Evolutionary conservation across 2,888 invertebrate species (phyloP).

Genomic region (Euzetes globulus): DNA sequence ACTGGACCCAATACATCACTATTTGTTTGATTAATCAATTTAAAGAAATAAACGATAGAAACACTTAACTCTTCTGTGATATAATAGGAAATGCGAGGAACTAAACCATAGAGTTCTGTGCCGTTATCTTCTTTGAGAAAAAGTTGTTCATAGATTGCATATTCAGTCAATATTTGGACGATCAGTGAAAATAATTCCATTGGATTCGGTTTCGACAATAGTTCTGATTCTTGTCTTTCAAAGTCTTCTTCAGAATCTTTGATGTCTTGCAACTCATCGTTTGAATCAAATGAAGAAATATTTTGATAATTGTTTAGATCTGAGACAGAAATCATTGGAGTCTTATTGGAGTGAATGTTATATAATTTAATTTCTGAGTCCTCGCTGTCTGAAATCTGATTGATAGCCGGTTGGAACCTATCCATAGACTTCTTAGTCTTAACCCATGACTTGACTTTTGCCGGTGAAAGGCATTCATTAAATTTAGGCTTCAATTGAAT

Average conservation of each 20-base stretch:
- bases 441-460: conserved; percentile 30
- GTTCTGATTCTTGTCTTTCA: background rate
- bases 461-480: background rate
- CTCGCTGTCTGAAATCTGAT: conserved; percentile 20
- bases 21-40: background rate
- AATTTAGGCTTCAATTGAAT: background rate
- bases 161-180: conserved; percentile 27
- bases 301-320: background rate
- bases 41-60: conserved; percentile 1
- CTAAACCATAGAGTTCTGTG: background rate
- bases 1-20: background rate
- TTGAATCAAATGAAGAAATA: background rate
- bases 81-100: background rate
- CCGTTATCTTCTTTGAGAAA: background rate
- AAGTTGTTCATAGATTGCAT: conserved; percentile 16
- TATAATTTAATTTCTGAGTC: conserved; percentile 2
- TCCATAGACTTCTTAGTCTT: background rate
- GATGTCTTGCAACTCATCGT: background rate
- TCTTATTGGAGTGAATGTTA: conserved; percentile 7
- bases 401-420: background rate
- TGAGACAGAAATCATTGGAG: background rate
- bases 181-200: conserved; percentile 12
- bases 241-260: background rate
- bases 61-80: background rate
- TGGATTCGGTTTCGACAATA: background rate